These are phyloP conservation scores for Ceratina japonica DNA, from an alignment of 1,140 invertebrate genomes.

Conservation along the genomic window DNA sequence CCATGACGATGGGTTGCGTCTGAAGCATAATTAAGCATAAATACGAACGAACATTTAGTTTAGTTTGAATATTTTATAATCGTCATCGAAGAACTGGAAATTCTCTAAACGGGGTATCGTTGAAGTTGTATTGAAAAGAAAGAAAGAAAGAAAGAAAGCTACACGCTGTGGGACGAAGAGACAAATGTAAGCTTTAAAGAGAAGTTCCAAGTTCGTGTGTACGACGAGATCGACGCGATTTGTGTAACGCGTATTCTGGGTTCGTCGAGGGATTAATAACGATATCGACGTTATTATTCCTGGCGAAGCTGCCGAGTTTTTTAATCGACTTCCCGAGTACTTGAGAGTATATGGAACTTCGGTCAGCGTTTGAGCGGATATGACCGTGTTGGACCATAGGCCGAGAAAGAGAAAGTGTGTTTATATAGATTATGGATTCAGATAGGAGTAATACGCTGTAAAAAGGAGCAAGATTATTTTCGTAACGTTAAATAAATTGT, in stretches of 20 bases:
- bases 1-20: slow-evolving; percentile 10
- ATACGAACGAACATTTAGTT: slow-evolving; percentile 18
- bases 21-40: slow-evolving; percentile 40
- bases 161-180: no score
- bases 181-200: slow-evolving; percentile 3
- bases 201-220: slow-evolving; percentile 42
- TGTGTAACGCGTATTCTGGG: slow-evolving; percentile 21
- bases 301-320: background rate
- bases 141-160: no score
- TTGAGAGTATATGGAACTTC: background rate
- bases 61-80: slow-evolving; percentile 30
- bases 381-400: slow-evolving; percentile 6
- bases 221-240: background rate
- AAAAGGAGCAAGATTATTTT: slow-evolving; percentile 75
- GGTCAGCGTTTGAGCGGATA: background rate
- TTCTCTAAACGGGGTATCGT: background rate
- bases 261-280: slow-evolving; percentile 20
- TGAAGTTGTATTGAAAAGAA: no score
- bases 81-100: slow-evolving; percentile 30
- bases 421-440: slow-evolving; percentile 65
- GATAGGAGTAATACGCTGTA: slow-evolving; percentile 69
- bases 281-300: slow-evolving; percentile 16
- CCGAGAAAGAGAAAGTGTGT: slow-evolving; percentile 38
- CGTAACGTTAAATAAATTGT: slow-evolving; percentile 75
- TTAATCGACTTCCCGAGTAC: background rate